These are phyloP conservation scores for Cyclura pinguis DNA, from an alignment of 2,797 vertebrate genomes.

Conservation along the genomic window DNA sequence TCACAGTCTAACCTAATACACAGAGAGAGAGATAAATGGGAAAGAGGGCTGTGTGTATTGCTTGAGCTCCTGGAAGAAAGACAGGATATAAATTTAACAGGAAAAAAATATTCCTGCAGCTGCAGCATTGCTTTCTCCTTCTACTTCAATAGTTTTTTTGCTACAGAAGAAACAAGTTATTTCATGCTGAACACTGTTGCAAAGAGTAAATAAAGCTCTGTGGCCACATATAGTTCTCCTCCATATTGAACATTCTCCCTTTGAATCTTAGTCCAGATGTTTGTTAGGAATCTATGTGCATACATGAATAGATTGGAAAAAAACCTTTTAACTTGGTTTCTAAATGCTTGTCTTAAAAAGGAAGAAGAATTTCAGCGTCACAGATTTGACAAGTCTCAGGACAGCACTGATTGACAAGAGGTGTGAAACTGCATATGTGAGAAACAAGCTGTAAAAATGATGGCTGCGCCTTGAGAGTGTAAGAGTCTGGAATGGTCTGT, in stretches of 20 bases:
- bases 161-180: not conserved
- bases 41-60: too few relatives aligned
- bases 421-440: conserved; percentile 48
- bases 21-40: too few relatives aligned
- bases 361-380: not conserved
- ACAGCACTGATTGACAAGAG: conserved; percentile 56
- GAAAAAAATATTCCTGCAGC: too few relatives aligned
- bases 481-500: conserved; percentile 50
- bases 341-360: not conserved
- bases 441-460: conserved; percentile 38
- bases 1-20: too few relatives aligned
- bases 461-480: conserved; percentile 48
- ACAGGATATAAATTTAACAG: too few relatives aligned
- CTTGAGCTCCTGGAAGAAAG: too few relatives aligned
- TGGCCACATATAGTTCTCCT: not conserved
- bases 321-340: conserved; percentile 26
- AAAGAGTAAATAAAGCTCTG: not conserved
- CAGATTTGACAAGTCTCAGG: not conserved
- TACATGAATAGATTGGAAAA: not conserved
- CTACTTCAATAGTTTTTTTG: not conserved
- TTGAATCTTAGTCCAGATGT: not conserved
- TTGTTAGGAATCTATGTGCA: not conserved
- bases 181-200: not conserved
- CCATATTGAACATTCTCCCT: not conserved
- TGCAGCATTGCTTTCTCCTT: not conserved